Evolutionary conservation across 2,797 vertebrate genomes (phyloP).

Genomic region (Anguilla anguilla): DNA sequence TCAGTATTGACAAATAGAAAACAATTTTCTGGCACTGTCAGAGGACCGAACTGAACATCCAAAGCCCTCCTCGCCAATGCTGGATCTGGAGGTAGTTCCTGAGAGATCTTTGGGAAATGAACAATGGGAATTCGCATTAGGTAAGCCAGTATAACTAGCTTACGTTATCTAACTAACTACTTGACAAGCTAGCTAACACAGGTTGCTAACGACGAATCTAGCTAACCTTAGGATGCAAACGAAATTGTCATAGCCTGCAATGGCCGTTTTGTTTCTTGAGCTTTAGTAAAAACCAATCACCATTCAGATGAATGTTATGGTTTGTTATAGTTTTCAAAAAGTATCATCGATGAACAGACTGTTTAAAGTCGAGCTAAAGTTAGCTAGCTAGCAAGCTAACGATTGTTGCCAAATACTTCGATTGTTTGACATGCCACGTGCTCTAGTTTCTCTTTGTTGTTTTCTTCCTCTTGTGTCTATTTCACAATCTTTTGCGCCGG

Average conservation of each 20-base stretch:
- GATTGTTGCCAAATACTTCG: neutral
- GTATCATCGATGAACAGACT: neutral
- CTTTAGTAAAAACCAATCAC: neutral
- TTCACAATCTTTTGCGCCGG: neutral
- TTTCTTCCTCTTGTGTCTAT: neutral
- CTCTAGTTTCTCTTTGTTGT: conserved; percentile 9
- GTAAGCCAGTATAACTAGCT: conserved; percentile 58
- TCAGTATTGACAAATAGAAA: conserved; percentile 15
- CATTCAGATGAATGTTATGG: neutral
- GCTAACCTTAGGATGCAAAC: neutral
- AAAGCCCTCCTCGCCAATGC: conserved; percentile 84
- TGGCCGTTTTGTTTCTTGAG: neutral
- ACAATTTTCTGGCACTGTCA: conserved; percentile 56
- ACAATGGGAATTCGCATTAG: conserved; percentile 98
- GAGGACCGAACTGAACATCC: conserved; percentile 48
- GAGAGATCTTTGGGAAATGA: conserved; percentile 99
- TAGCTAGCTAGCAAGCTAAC: neutral
- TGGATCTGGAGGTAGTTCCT: conserved; percentile 98
- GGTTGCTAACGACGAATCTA: neutral
- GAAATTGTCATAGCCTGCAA: neutral
- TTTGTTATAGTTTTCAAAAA: neutral
- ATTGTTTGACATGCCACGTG: conserved; percentile 15
- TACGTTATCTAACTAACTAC: neutral
- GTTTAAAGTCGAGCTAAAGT: neutral
- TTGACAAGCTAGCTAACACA: neutral